Evolutionary conservation across 2,888 invertebrate genomes (phyloP).

Genomic region (Dolichopus griseipennis): DNA sequence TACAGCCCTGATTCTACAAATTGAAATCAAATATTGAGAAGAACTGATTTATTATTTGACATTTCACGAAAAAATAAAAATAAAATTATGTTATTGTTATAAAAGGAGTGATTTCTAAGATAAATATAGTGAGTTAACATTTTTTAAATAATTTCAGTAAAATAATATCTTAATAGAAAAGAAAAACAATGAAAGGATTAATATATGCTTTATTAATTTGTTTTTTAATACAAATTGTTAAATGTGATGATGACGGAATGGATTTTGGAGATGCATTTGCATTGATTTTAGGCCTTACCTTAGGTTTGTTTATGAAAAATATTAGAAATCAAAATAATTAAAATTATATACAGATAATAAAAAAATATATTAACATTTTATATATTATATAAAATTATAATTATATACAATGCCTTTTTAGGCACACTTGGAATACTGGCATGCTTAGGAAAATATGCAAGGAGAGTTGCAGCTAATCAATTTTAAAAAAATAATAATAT

Average conservation of each 20-base stretch:
- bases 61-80: no score
- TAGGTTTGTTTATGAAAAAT: neutral
- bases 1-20: no score
- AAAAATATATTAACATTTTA: neutral
- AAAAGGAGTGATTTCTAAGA: no score
- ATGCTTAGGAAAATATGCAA: slow-evolving; percentile 60
- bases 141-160: no score
- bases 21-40: no score
- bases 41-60: no score
- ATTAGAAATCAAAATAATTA: neutral
- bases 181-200: no score
- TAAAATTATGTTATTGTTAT: no score
- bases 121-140: no score
- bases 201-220: neutral
- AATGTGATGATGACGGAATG: slow-evolving; percentile 40
- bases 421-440: slow-evolving; percentile 54
- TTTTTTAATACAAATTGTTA: slow-evolving; percentile 7
- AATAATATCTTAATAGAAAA: no score
- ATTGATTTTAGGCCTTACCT: slow-evolving; percentile 47
- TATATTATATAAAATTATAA: neutral
- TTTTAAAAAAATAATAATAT: slow-evolving; percentile 15
- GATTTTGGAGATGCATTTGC: slow-evolving; percentile 63
- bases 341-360: neutral
- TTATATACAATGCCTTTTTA: slow-evolving; percentile 37
- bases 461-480: slow-evolving; percentile 45